Percentiles rank a stretch among this genome's conserved stretches.
Evolutionary conservation across 2,113 vertebrate species (phyloP).

Genomic region (Dinomys branickii): DNA sequence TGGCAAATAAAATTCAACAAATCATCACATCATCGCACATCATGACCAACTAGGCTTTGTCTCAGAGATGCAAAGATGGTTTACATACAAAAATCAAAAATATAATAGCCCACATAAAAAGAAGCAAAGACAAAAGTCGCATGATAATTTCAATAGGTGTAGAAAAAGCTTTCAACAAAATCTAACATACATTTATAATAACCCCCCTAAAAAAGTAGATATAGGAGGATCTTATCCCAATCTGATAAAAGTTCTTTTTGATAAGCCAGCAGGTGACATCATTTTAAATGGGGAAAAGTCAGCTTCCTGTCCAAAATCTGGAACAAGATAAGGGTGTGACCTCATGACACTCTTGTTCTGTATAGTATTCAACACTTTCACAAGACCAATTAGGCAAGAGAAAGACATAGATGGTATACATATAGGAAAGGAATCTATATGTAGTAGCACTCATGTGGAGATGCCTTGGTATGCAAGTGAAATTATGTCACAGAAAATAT

Average conservation of each 20-base stretch:
- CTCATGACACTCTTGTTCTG: too few relatives aligned
- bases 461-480: constrained; percentile 64
- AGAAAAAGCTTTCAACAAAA: too few relatives aligned
- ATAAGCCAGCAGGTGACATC: neutral
- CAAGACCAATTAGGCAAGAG: too few relatives aligned
- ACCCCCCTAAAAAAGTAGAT: too few relatives aligned
- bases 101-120: neutral
- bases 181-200: too few relatives aligned
- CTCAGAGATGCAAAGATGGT: neutral
- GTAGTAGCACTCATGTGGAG: constrained; percentile 40
- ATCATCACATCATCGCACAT: neutral
- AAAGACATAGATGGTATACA: too few relatives aligned
- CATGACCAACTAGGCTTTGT: neutral
- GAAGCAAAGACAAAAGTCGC: neutral
- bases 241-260: neutral
- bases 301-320: neutral
- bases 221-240: too few relatives aligned
- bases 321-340: too few relatives aligned
- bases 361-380: too few relatives aligned
- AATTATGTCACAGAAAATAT: constrained; percentile 75
- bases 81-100: neutral
- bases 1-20: neutral
- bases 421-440: neutral
- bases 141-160: neutral
- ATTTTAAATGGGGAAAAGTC: neutral